Evolutionary conservation across 2,888 invertebrate species (phyloP).

Genomic region (Stramonita haemastoma): DNA sequence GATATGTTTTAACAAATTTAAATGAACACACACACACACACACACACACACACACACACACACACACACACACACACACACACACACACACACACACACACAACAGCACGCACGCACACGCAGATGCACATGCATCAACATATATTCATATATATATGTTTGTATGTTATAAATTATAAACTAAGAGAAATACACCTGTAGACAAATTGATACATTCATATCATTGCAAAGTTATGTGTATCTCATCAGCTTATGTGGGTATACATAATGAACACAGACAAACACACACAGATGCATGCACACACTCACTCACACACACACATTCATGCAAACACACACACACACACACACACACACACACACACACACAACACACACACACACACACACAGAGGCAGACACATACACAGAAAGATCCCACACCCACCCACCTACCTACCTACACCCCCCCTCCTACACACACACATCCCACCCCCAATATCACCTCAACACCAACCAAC

Average conservation of each 20-base stretch:
- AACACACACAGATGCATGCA: not conserved
- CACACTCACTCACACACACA: not conserved
- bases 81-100: not conserved
- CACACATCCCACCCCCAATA: no score
- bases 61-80: not conserved
- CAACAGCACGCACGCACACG: not conserved
- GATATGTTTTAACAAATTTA: no score
- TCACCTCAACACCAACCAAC: no score
- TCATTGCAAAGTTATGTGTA: no score
- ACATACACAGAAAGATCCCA: not conserved
- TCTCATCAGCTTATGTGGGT: not conserved
- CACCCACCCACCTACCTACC: not conserved
- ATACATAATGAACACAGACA: not conserved
- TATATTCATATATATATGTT: not conserved
- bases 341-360: not conserved
- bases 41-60: constrained; percentile 18
- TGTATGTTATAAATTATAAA: not conserved
- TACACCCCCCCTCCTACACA: not conserved
- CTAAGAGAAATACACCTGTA: not conserved
- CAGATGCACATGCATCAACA: not conserved
- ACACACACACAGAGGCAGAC: not conserved
- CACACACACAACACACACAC: not conserved
- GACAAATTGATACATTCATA: not conserved
- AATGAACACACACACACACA: constrained; percentile 1
- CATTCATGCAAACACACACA: not conserved